Conservation (phyloP, 2,888 invertebrate species). For the Thyatira batis region DNA sequence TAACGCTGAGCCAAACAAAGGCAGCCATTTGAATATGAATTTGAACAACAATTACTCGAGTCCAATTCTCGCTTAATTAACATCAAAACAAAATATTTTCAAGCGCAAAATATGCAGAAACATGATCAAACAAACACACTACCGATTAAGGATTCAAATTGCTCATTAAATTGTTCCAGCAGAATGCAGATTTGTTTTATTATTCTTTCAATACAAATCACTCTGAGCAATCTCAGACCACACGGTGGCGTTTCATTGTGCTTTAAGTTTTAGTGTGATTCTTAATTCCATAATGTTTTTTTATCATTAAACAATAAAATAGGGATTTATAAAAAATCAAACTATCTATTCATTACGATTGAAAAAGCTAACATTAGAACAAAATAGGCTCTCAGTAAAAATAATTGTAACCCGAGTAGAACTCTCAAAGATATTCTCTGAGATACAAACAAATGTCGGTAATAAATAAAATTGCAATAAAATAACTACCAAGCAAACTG, state of each 20-base stretch:
- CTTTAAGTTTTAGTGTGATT: neutral
- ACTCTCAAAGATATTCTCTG: too few species aligned
- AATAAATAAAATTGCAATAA: neutral
- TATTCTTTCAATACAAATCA: neutral
- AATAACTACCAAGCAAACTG: neutral
- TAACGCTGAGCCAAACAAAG: conserved; percentile 18
- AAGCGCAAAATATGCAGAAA: conserved; percentile 9
- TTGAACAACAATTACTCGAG: conserved; percentile 23
- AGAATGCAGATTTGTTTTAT: neutral
- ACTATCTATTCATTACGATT: too few species aligned
- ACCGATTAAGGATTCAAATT: neutral
- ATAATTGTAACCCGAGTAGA: too few species aligned
- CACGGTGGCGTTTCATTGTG: neutral
- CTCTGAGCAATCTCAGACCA: neutral
- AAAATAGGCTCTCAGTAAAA: too few species aligned
- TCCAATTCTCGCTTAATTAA: conserved; percentile 33
- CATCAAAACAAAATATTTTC: conserved; percentile 22
- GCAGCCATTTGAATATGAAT: conserved; percentile 24
- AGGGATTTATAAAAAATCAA: too few species aligned
- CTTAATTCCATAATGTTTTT: too few species aligned
- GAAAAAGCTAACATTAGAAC: too few species aligned
- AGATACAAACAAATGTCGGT: too few species aligned
- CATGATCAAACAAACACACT: conserved; percentile 8
- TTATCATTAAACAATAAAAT: too few species aligned
- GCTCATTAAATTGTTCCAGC: conserved; percentile 7